These are phyloP conservation scores for Alexandromys fortis DNA, from an alignment of 2,113 vertebrate species.

Conservation along the genomic window DNA sequence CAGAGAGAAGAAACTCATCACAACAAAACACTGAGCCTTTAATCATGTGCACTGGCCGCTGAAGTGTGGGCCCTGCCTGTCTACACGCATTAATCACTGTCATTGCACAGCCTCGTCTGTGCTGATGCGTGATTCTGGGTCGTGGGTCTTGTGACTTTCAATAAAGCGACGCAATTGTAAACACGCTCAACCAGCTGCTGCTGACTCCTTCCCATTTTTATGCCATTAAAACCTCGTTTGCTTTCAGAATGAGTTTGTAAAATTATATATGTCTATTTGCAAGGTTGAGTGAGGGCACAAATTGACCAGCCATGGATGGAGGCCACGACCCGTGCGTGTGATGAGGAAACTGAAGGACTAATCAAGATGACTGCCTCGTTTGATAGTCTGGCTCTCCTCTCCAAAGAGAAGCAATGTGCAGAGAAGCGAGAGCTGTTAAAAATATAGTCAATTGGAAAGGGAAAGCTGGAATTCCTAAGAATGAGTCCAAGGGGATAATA, in stretches of 20 bases:
- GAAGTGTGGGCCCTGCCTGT: background rate
- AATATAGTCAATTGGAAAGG: background rate
- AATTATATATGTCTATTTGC: slow-evolving; percentile 8
- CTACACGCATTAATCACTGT: background rate
- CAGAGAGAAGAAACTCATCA: background rate
- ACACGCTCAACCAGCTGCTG: background rate
- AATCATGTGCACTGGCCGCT: background rate
- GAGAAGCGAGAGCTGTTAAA: background rate
- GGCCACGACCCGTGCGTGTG: background rate
- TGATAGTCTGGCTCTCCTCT: slow-evolving; percentile 32
- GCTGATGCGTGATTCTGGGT: background rate
- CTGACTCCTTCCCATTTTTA: background rate
- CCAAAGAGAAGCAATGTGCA: background rate
- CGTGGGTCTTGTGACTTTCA: background rate
- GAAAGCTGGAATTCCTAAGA: slow-evolving; percentile 13
- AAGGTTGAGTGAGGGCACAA: slow-evolving; percentile 24
- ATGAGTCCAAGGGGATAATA: background rate
- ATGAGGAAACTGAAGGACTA: background rate
- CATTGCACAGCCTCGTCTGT: slow-evolving; percentile 52
- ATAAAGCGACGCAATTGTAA: slow-evolving; percentile 7
- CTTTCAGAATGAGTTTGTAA: background rate
- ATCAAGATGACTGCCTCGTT: background rate
- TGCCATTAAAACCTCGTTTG: slow-evolving; percentile 24
- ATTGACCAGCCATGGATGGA: background rate
- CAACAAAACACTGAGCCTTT: slow-evolving; percentile 8